Base-by-base conservation (phyloP, 2,888 invertebrate species). In the Seira musarum region DNA sequence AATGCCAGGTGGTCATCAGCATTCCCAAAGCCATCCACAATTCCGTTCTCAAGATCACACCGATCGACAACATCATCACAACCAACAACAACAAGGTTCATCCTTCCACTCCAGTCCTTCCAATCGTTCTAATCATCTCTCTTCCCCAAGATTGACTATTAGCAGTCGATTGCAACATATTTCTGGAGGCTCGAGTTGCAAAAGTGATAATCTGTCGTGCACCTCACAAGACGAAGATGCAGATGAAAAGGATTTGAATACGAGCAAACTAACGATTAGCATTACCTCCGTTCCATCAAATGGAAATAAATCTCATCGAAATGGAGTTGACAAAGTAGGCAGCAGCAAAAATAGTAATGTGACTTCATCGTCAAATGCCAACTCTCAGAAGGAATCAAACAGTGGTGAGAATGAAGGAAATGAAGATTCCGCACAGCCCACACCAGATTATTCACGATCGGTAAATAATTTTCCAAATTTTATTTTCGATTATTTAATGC, bases 51-150 rank as follows among this genome's bases (percentile, higher is more conserved):
- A 25, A 24, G 49, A 46, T 25, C 25, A 46, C 22, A 40, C 61
- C 61, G 65, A 15, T 30, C 53, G 49, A 53, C 73, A 15, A 21
- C 68, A 68, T 19, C 30, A 49, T 35, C 69, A 53, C 19, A 70
- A 68, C 68, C 76, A 80, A n/a, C 73, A 24, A n/a, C 73, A 24
- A 74, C 49, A 71, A 69, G 22, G 66, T 64, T 73, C 30, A 64
- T 64, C 70, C 57, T 21, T 80, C 64, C 30, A 5, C 8, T 22
- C 53, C 60, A 40, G 40, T 66, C 46, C 68, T 65, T 65, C 66
- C n/a, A 70, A 71, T 57, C 76, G 53, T 6, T 60, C 69, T 8
- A 57, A 61, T 22, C 25, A 60, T 46, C 30, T 40, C 69, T 61
- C 71, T 40, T 72, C 70, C 25, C 25, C 70, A 70, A 40, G 72